Evolutionary conservation across 2,888 invertebrate species (phyloP).

Genomic region (Nasonovia ribisnigri): DNA sequence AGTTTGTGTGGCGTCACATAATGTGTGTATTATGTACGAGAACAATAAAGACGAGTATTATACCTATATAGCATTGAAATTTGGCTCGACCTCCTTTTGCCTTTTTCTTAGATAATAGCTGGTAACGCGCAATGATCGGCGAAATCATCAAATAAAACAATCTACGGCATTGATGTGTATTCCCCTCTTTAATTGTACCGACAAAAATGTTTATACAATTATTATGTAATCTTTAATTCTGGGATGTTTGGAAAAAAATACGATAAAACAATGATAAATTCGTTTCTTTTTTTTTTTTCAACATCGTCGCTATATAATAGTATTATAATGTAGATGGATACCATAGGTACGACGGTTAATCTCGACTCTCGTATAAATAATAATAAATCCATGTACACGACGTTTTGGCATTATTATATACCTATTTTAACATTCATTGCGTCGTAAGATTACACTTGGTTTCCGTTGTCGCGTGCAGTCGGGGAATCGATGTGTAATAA

Average conservation of each 20-base stretch:
- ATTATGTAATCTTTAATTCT: not conserved
- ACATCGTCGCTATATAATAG: not conserved
- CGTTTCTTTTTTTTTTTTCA: not conserved
- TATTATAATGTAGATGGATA: not conserved
- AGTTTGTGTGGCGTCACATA: not conserved
- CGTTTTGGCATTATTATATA: not conserved
- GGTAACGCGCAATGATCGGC: not conserved
- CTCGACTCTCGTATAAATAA: not conserved
- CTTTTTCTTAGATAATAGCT: not conserved
- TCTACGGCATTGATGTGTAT: not conserved
- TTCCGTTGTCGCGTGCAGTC: not conserved
- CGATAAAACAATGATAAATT: not conserved
- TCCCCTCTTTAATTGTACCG: not conserved
- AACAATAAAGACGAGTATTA: not conserved
- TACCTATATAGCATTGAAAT: not conserved
- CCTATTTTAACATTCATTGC: not conserved
- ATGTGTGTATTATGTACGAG: not conserved
- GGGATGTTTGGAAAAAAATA: not conserved
- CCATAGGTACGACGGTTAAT: not conserved
- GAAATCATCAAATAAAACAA: constrained; percentile 12
- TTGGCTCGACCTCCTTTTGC: not conserved
- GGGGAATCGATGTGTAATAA: not conserved
- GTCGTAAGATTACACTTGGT: not conserved
- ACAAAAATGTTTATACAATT: not conserved
- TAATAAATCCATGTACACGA: not conserved